A percentile compares a stretch with the other conserved stretches of the same genome.
phyloP scores from a whole-genome alignment of 2,113 vertebrate genomes.

The Solea solea region DNA sequence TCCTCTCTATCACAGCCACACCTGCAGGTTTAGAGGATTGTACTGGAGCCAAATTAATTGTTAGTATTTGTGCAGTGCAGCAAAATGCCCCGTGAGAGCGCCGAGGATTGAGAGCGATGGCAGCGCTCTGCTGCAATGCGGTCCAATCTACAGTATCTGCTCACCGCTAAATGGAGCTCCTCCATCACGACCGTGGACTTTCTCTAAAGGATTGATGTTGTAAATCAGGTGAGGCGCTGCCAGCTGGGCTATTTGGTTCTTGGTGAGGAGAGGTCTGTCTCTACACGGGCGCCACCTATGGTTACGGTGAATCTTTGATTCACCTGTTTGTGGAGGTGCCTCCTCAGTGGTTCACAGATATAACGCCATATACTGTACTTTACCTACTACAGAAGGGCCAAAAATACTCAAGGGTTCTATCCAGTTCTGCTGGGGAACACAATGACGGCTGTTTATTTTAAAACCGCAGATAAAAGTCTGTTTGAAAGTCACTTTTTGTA shows the following conservation, averaged over 20 bases:
- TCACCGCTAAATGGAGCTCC: constrained; percentile 52
- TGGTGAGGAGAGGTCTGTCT: constrained; percentile 8
- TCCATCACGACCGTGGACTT: constrained; percentile 49
- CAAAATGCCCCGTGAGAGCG: constrained; percentile 28
- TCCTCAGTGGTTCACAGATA: no score
- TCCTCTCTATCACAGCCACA: constrained; percentile 6
- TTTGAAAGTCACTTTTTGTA: no score
- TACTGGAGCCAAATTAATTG: constrained; percentile 8
- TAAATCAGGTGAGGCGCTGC: constrained; percentile 44
- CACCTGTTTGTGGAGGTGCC: constrained; percentile 13
- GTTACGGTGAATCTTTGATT: constrained; percentile 30
- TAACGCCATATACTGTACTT: no score
- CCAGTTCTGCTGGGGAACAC: no score
- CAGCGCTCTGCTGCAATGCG: constrained; percentile 59
- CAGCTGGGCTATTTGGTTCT: constrained; percentile 3
- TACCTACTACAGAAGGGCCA: no score
- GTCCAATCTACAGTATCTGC: constrained; percentile 55
- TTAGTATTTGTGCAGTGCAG: constrained; percentile 50
- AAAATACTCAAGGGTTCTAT: no score
- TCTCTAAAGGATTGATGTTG: constrained; percentile 34
- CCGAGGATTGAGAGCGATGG: constrained; percentile 41
- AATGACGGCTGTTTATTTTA: no score
- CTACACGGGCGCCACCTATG: constrained; percentile 30
- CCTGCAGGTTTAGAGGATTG: constrained; percentile 11
- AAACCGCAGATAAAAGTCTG: no score